Conservation (phyloP, 2,888 invertebrate species). For the Caenorhabditis sinica region DNA sequence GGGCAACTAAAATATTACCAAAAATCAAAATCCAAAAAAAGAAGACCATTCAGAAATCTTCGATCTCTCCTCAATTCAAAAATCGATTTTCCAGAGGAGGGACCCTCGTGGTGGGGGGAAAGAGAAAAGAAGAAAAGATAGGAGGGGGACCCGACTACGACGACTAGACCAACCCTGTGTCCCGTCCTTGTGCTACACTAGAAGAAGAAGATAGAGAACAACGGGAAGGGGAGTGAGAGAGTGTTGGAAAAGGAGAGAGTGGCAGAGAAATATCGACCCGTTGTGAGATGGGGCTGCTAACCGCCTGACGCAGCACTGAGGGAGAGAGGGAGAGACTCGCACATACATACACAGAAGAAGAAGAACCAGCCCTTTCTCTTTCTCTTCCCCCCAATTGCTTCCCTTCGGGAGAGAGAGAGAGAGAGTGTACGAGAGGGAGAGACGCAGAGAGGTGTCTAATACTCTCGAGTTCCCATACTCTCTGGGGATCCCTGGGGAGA, state of each 20-base stretch:
- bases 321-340: conserved; percentile 3
- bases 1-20: too few relatives aligned
- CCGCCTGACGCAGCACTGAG: conserved; percentile 15
- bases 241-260: not conserved
- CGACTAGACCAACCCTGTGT: too few relatives aligned
- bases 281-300: not conserved
- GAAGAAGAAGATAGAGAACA: not conserved
- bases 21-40: too few relatives aligned
- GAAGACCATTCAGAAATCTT: too few relatives aligned
- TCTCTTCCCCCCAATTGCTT: not conserved
- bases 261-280: not conserved
- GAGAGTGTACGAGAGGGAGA: not conserved
- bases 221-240: not conserved
- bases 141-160: not conserved
- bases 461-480: not conserved
- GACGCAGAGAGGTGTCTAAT: conserved; percentile 12
- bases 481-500: not conserved
- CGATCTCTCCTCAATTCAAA: too few relatives aligned
- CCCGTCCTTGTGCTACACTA: not conserved
- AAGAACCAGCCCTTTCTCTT: not conserved
- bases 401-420: not conserved
- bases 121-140: not conserved
- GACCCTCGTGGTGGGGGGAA: not conserved
- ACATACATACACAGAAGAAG: not conserved
- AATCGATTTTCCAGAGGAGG: not conserved